Conservation (phyloP, 2,888 invertebrate genomes). For the Apotomis turbidana region DNA sequence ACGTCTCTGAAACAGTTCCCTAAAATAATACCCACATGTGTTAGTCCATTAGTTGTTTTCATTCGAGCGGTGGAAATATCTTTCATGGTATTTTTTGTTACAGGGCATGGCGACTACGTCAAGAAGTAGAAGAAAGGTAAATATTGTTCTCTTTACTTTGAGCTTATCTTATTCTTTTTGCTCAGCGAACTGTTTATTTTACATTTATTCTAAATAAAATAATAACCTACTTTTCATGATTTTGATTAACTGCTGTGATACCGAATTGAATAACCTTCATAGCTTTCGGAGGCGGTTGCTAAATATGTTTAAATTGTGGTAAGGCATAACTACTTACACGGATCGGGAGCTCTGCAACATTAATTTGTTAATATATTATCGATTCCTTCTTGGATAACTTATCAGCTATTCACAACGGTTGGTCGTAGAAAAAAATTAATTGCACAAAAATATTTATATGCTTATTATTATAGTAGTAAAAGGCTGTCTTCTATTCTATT, state of each 20-base stretch:
- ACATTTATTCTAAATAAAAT: not conserved
- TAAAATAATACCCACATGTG: constrained; percentile 7
- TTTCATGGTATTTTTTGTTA: constrained; percentile 34
- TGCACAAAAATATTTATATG: too few species aligned
- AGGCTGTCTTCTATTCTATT: too few species aligned
- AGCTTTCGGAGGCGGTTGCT: too few species aligned
- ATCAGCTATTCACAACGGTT: too few species aligned
- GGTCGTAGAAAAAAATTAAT: too few species aligned
- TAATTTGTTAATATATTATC: too few species aligned
- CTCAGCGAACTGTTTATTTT: not conserved
- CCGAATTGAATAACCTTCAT: not conserved
- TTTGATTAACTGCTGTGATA: not conserved
- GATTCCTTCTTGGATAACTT: too few species aligned
- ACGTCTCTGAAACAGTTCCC: constrained; percentile 13
- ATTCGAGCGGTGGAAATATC: not conserved
- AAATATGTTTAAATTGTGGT: too few species aligned
- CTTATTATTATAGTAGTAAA: too few species aligned
- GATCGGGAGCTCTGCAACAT: too few species aligned
- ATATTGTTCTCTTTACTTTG: constrained; percentile 36
- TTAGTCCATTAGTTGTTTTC: constrained; percentile 14
- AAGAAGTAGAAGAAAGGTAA: constrained; percentile 63
- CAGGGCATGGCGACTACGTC: constrained; percentile 57
- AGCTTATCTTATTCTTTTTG: not conserved
- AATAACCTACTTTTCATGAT: too few species aligned
- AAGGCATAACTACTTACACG: too few species aligned